Evolutionary conservation across 1,140 invertebrate genomes (phyloP).

Genomic region (Pectinophora gossypiella): DNA sequence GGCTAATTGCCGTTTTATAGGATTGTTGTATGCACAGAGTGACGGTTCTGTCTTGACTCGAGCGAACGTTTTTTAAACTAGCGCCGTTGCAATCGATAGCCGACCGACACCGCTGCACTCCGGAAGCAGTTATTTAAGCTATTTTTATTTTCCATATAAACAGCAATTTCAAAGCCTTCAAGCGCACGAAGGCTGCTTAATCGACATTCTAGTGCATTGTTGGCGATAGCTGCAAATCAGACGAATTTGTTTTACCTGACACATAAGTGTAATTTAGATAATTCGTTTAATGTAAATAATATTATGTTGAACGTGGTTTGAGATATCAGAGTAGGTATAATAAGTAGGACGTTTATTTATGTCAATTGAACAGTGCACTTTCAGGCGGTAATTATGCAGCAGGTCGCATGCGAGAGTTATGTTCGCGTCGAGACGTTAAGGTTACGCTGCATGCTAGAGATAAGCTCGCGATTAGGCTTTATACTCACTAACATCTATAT

Average conservation of each 20-base stretch:
- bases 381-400: neutral
- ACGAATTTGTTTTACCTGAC: too few species aligned
- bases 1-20: slow-evolving; percentile 37
- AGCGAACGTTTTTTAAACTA: slow-evolving; percentile 1
- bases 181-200: neutral
- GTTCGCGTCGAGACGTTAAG: neutral
- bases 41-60: neutral
- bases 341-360: too few species aligned
- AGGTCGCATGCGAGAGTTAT: neutral
- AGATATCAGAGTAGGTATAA: too few species aligned
- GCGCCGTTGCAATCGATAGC: neutral
- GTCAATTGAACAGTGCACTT: neutral
- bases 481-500: too few species aligned
- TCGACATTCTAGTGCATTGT: too few species aligned
- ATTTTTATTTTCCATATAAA: neutral
- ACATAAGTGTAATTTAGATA: too few species aligned
- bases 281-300: too few species aligned
- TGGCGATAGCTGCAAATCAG: too few species aligned
- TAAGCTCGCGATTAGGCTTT: neutral
- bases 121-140: slow-evolving; percentile 1
- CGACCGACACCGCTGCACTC: neutral
- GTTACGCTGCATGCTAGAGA: neutral
- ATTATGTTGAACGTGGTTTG: too few species aligned
- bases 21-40: slow-evolving; percentile 17
- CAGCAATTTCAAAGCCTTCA: neutral